Percentiles rank a stretch among this genome's conserved stretches.
These are phyloP conservation scores for Lophius americanus DNA, from an alignment of 2,797 vertebrate genomes.

Conservation along the genomic window DNA sequence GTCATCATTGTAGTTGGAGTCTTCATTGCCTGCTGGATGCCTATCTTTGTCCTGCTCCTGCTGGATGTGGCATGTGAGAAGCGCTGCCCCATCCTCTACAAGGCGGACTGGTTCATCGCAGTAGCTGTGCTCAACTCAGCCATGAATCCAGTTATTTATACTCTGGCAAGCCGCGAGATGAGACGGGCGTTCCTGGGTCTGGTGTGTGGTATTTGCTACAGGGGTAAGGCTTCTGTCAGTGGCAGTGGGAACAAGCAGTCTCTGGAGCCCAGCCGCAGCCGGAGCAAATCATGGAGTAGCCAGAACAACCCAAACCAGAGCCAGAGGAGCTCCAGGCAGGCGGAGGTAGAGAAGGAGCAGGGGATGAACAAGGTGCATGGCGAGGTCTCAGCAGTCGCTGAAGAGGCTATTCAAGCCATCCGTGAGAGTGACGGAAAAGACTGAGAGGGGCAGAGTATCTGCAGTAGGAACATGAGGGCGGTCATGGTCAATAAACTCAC, in stretches of 20 bases:
- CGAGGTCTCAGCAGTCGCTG: conserved; percentile 51
- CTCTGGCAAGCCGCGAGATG: conserved; percentile 95
- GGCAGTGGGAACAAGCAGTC: conserved; percentile 72
- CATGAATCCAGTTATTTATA: conserved; percentile 96
- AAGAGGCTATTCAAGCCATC: conserved; percentile 20
- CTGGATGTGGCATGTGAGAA: conserved; percentile 89
- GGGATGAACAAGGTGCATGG: conserved; percentile 20
- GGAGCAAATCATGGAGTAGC: conserved; percentile 92
- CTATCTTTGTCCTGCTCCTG: conserved; percentile 90
- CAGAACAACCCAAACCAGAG: conserved; percentile 85
- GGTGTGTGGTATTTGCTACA: conserved; percentile 84
- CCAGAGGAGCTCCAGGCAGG: conserved; percentile 57
- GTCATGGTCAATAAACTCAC: background rate
- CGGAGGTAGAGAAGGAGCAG: conserved; percentile 32
- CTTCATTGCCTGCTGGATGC: conserved; percentile 96
- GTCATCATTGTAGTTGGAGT: conserved; percentile 94
- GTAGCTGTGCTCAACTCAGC: conserved; percentile 93
- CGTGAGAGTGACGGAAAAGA: conserved; percentile 17
- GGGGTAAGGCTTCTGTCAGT: conserved; percentile 61
- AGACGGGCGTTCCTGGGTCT: conserved; percentile 90
- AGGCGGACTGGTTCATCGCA: conserved; percentile 90
- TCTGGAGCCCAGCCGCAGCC: conserved; percentile 83
- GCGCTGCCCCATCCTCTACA: conserved; percentile 85
- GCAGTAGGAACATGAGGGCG: background rate
- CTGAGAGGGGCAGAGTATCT: conserved; percentile 14